phyloP scores from a whole-genome alignment of 1,140 invertebrate genomes.

The Meloidogyne exigua region DNA sequence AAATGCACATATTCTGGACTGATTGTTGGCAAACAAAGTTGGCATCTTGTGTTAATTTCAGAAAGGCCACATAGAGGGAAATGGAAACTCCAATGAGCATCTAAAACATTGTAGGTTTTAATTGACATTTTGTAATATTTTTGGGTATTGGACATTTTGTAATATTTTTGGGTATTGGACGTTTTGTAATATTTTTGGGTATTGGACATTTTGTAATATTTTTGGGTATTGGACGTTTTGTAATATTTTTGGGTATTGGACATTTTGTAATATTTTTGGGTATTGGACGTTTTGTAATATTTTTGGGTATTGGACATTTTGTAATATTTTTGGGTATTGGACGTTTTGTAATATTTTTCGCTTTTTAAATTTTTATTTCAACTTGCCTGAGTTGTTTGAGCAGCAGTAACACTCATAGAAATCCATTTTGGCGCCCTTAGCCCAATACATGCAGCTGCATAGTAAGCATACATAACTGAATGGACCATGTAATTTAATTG shows the following conservation, averaged over 20 bases:
- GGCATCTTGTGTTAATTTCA: conserved; percentile 40
- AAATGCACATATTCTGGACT: conserved; percentile 31
- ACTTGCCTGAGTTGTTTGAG: conserved; percentile 78
- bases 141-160: neutral
- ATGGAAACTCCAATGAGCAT: conserved; percentile 92
- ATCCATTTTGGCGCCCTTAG: conserved; percentile 78
- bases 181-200: neutral
- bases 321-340: no score
- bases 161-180: neutral
- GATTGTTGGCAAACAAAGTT: conserved; percentile 36
- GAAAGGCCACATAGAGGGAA: conserved; percentile 71
- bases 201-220: neutral
- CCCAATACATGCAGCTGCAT: conserved; percentile 82
- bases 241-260: neutral
- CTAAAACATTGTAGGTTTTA: neutral
- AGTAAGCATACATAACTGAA: conserved; percentile 95
- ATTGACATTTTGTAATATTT: neutral
- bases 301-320: no score
- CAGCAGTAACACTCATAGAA: conserved; percentile 85
- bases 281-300: neutral
- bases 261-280: neutral
- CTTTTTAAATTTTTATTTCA: neutral
- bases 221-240: neutral
- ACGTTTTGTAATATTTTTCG: no score
- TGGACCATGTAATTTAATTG: conserved; percentile 95